These are phyloP conservation scores for Drosophila monieri DNA, from an alignment of 2,888 invertebrate genomes.

Conservation along the genomic window DNA sequence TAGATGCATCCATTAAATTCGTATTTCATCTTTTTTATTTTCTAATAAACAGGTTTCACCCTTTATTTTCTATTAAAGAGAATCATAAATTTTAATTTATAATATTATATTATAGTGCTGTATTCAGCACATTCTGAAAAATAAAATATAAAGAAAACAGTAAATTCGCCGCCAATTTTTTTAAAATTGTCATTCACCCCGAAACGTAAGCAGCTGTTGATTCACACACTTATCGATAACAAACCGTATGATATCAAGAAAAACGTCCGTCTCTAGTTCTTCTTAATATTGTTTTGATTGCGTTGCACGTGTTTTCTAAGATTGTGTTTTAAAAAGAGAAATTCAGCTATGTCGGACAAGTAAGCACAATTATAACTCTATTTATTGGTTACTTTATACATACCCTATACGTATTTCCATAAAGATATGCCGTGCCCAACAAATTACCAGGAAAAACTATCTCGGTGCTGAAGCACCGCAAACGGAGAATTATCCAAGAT, in stretches of 20 bases:
- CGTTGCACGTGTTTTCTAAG: constrained; percentile 61
- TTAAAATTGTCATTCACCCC: background rate
- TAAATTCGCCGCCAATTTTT: background rate
- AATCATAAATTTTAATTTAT: too few species aligned
- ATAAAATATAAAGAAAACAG: too few species aligned
- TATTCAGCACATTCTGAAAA: too few species aligned
- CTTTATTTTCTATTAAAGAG: background rate
- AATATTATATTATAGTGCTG: too few species aligned
- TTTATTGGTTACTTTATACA: background rate
- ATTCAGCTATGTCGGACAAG: constrained; percentile 80
- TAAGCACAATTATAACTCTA: constrained; percentile 48
- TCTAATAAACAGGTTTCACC: background rate
- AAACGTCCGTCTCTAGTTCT: constrained; percentile 27
- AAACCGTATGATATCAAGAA: too few species aligned
- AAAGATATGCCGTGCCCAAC: constrained; percentile 83
- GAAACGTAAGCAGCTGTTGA: background rate
- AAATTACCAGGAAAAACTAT: constrained; percentile 84
- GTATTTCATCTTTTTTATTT: too few species aligned
- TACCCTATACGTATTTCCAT: background rate
- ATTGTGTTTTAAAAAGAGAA: constrained; percentile 27
- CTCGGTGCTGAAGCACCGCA: constrained; percentile 83
- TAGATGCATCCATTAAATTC: too few species aligned
- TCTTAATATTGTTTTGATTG: constrained; percentile 71
- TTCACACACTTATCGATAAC: constrained; percentile 1
- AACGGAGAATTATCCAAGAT: constrained; percentile 81